phyloP scores from a whole-genome alignment of 2,888 invertebrate species.

The Volucella zonaria region DNA sequence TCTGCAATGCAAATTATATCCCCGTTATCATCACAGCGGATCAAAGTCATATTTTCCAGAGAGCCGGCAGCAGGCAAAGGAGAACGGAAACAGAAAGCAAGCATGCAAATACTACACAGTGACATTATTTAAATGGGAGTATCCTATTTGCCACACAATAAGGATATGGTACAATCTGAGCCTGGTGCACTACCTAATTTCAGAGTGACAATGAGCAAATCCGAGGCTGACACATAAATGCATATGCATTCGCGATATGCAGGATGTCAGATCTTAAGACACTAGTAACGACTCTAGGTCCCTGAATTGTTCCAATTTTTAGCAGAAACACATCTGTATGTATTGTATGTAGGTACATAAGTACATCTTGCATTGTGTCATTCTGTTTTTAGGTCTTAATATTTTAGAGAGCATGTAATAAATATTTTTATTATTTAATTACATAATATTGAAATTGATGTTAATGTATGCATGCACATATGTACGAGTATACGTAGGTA shows the following conservation, averaged over 20 bases:
- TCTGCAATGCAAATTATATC: constrained; percentile 66
- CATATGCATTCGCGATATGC: constrained; percentile 67
- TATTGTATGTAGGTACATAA: no score
- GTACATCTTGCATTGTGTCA: no score
- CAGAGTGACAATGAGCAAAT: constrained; percentile 62
- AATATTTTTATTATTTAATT: no score
- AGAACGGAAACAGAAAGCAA: constrained; percentile 41
- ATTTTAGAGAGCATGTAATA: no score
- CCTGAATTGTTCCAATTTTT: constrained; percentile 49
- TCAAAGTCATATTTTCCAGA: constrained; percentile 66
- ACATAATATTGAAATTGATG: no score
- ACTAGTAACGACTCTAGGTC: constrained; percentile 37
- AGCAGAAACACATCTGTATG: constrained; percentile 1
- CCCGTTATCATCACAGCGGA: constrained; percentile 67
- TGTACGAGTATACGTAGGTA: no score
- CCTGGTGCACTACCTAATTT: constrained; percentile 68
- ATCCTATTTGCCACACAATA: constrained; percentile 68
- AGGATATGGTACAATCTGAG: constrained; percentile 65
- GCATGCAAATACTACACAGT: constrained; percentile 64
- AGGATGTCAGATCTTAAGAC: constrained; percentile 68
- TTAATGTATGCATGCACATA: no score
- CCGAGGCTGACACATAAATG: constrained; percentile 55
- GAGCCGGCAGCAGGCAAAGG: constrained; percentile 34
- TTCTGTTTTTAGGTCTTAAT: no score
- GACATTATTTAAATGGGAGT: constrained; percentile 71